Conservation (phyloP, 2,888 invertebrate species). For the Darwinula stevensoni region DNA sequence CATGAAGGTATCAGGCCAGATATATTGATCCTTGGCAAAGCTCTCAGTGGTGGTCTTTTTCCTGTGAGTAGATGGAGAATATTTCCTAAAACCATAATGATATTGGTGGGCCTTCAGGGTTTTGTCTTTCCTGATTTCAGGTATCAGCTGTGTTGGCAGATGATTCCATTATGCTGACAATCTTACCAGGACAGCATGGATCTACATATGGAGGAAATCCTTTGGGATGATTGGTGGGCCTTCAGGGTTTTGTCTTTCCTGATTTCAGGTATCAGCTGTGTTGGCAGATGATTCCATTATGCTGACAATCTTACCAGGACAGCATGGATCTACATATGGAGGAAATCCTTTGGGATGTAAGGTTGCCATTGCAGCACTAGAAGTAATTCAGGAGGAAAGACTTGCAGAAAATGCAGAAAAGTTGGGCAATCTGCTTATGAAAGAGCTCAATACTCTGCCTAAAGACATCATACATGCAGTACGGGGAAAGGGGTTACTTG, state of each 20-base stretch:
- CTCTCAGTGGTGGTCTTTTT: slow-evolving; percentile 64
- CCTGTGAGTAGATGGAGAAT: slow-evolving; percentile 37
- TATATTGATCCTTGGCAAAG: slow-evolving; percentile 68
- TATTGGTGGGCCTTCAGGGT: no score
- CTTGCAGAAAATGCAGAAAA: slow-evolving; percentile 49
- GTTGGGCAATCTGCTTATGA: slow-evolving; percentile 38
- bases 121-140: no score
- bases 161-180: slow-evolving; percentile 51
- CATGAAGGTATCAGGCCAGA: slow-evolving; percentile 69
- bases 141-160: slow-evolving; percentile 56
- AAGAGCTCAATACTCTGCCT: slow-evolving; percentile 38
- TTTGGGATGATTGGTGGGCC: slow-evolving; percentile 42
- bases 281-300: slow-evolving; percentile 55
- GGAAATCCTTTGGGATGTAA: slow-evolving; percentile 66
- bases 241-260: slow-evolving; percentile 5
- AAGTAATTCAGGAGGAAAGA: slow-evolving; percentile 64
- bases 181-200: slow-evolving; percentile 76
- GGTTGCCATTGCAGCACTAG: slow-evolving; percentile 54
- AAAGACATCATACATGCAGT: slow-evolving; percentile 37
- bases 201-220: no score
- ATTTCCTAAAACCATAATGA: neutral
- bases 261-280: slow-evolving; percentile 37
- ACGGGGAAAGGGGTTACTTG: slow-evolving; percentile 65
- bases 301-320: slow-evolving; percentile 60
- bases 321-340: slow-evolving; percentile 90